Conservation (phyloP, 2,113 vertebrate species). For the Trichechus manatus region DNA sequence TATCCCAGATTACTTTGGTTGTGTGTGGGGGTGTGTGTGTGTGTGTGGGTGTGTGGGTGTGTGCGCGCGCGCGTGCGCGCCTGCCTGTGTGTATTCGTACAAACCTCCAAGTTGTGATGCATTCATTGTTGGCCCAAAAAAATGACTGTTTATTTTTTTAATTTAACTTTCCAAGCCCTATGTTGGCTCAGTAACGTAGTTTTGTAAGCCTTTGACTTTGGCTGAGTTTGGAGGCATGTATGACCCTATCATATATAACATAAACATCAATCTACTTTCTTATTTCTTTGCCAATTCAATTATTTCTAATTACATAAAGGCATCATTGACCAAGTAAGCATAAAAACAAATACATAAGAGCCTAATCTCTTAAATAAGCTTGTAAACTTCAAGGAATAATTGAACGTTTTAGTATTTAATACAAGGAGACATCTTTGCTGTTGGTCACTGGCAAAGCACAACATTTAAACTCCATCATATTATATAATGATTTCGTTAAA, state of each 20-base stretch:
- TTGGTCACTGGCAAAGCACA: conserved; percentile 63
- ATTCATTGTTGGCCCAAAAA: neutral
- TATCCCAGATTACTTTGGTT: conserved; percentile 68
- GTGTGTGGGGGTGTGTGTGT: neutral
- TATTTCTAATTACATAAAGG: conserved; percentile 85
- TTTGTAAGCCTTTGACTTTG: conserved; percentile 69
- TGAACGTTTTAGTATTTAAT: conserved; percentile 75
- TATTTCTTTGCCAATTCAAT: conserved; percentile 79
- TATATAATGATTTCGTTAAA: conserved; percentile 66
- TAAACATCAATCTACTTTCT: conserved; percentile 66
- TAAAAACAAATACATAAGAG: conserved; percentile 77
- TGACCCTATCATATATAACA: conserved; percentile 50
- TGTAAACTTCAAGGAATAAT: conserved; percentile 76
- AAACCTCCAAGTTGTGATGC: conserved; percentile 27
- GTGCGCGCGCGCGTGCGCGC: neutral
- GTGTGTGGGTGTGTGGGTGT: neutral
- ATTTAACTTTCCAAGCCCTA: neutral
- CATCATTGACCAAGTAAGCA: conserved; percentile 77
- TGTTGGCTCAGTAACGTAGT: conserved; percentile 19
- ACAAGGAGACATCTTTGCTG: conserved; percentile 64
- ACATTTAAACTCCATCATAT: conserved; percentile 58
- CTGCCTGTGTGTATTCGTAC: neutral
- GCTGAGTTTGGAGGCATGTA: conserved; percentile 67
- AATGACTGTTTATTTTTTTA: conserved; percentile 57
- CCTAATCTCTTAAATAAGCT: conserved; percentile 84